Base-by-base conservation (phyloP, 1,140 invertebrate species). In the Pararge aegeria region DNA sequence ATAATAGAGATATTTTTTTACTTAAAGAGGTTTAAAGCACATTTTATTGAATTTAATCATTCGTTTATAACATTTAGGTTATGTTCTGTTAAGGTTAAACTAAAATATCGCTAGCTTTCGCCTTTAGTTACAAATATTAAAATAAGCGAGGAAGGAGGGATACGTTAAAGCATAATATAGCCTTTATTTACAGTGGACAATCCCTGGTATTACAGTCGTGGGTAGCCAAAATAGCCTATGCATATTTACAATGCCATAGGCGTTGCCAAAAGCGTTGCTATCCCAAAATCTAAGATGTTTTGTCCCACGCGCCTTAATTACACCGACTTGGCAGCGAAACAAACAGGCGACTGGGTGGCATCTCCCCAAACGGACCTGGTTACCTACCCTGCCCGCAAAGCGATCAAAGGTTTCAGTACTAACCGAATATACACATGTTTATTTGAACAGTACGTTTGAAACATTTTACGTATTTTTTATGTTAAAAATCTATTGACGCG, bases 281-380 rank as follows among this genome's bases (percentile, higher is more conserved):
- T 42, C 38, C 13, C 4, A 15, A 42, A 42, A 42, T 42, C 38
- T 42, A 42, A 42, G 38, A 42, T 42, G 38, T 42, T 42, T 42
- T 42, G 38, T 18, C 38, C 38, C 38, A 42, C 38, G 12, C 12
- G 38, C 38, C 38, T 42, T 42, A 42, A 42, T 42, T 42, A 42
- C 15, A 42, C 15, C 13, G 38, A 42, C 13, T 42, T 42, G 38
- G 38, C 38, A 42, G 38, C n/a, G 13, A 42, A 42, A 42, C 38
- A 5, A 42, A 42, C 38, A 42, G 13, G 15, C 13, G 5, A 40
- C 2, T 38, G 10, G 34, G 34, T 15, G 13, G 34, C 13, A 4
- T n/a, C 34, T 13, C 34, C 34, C 34, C 27, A 27, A 27, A 34
- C 9, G 9, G 10, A n/a, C 12, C 29, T 7, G 10, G 9, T 1